phyloP scores from a whole-genome alignment of 2,888 invertebrate genomes.

The Temnothorax unifasciatus region DNA sequence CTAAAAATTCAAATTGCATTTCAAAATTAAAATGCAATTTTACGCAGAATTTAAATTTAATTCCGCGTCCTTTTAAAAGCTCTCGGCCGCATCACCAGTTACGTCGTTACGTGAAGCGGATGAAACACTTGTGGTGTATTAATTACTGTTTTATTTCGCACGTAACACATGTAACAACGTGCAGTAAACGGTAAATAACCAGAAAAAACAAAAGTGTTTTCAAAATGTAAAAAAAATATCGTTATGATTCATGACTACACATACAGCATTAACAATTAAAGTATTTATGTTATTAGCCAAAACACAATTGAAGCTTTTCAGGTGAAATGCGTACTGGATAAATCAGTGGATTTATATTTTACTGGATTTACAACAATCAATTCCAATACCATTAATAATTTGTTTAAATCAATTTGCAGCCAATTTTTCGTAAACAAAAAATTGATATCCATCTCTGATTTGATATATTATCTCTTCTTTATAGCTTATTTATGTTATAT shows the following conservation, averaged over 20 bases:
- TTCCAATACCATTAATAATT: constrained; percentile 6
- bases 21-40: constrained; percentile 58
- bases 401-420: neutral
- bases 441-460: neutral
- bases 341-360: neutral
- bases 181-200: constrained; percentile 50
- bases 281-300: constrained; percentile 32
- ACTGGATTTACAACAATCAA: neutral
- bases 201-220: constrained; percentile 43
- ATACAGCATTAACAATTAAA: constrained; percentile 45
- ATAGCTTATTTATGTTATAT: neutral
- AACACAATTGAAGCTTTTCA: constrained; percentile 6
- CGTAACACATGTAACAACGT: constrained; percentile 50
- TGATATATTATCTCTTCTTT: neutral
- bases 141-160: constrained; percentile 58
- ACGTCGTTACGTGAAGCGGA: constrained; percentile 56
- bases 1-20: constrained; percentile 59
- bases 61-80: constrained; percentile 55
- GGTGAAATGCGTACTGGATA: neutral
- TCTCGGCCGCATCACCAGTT: constrained; percentile 54
- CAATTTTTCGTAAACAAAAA: neutral
- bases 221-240: constrained; percentile 36
- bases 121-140: constrained; percentile 59
- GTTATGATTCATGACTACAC: constrained; percentile 8
- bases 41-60: constrained; percentile 58